Base-by-base conservation (phyloP, 2,888 invertebrate genomes). In the Sepioteuthis lessoniana region DNA sequence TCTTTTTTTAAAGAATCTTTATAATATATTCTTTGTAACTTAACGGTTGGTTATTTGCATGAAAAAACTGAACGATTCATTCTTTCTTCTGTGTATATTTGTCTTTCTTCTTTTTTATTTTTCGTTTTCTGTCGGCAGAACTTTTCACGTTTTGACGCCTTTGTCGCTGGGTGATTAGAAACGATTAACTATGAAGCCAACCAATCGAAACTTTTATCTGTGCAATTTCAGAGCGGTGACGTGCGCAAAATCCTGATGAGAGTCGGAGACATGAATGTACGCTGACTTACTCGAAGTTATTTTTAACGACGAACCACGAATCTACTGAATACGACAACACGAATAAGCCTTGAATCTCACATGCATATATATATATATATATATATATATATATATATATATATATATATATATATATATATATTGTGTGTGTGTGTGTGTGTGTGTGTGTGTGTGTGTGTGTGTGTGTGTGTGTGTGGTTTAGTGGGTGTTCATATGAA, bases 121-220 rank as follows among this genome's bases (percentile, higher is more conserved):
- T 35, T 76, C n/a, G 25, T n/a, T 76, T n/a, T 2, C 76, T 35
- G 76, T 76, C 19, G 13, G n/a, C 76, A 35, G 76, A n/a, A 76
- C n/a, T 35, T 76, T n/a, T 76, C 76, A 76, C 55, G 55, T 55
- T 55, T 55, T 25, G 25, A 55, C 55, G 21, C 76, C 76, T 76
- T 76, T 76, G 76, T 76, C 76, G 35, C 19, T 76, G n/a, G 76
- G 76, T 76, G 76, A 76, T 76, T 76, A 35, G 76, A 76, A 76
- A 76, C n/a, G 76, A 76, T 76, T 35, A 76, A 76, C n/a, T 13
- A 76, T 19, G 76, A 76, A 76, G 76, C 76, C n/a, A 76, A 16
- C 76, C 76, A 76, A 76, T 76, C 76, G 76, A 76, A 76, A n/a
- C n/a, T 76, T 76, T 76, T 76, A 76, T n/a, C 76, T 76, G 76